Percentiles rank a stretch among this genome's conserved stretches.
These are phyloP conservation scores for Nettapus auritus DNA, from an alignment of 2,113 vertebrate species.

Conservation along the genomic window DNA sequence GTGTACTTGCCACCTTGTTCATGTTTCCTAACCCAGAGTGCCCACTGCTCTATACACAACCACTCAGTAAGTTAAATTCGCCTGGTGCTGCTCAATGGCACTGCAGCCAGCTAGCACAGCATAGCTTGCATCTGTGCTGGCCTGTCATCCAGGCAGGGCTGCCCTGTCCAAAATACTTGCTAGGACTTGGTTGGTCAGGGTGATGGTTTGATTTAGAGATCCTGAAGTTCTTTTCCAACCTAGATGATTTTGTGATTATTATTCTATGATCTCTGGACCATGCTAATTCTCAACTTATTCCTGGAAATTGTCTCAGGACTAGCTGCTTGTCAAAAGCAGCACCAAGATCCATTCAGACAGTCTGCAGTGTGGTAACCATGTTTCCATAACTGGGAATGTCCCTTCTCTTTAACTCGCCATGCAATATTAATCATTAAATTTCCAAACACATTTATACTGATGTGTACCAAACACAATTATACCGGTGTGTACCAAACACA, in stretches of 20 bases:
- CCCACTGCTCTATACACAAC: neutral
- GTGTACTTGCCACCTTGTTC: fast-evolving
- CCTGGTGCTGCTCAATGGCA: fast-evolving
- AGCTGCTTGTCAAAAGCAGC: neutral
- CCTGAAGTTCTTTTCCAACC: no score
- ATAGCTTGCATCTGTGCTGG: no score
- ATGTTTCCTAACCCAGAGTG: neutral
- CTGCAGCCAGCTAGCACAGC: neutral
- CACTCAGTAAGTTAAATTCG: fast-evolving
- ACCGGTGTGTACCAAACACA: neutral
- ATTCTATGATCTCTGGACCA: neutral
- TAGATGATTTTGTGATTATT: neutral
- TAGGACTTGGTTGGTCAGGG: neutral
- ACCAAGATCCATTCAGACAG: neutral
- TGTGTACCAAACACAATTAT: neutral
- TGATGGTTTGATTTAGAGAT: no score
- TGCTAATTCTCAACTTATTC: neutral
- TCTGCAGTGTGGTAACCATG: neutral
- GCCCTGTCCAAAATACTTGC: neutral
- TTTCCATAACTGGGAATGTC: neutral
- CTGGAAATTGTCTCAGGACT: neutral
- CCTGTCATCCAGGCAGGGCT: neutral
- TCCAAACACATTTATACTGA: fast-evolving
- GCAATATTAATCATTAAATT: neutral
- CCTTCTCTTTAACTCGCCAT: neutral